Conservation (phyloP, 2,113 vertebrate species). For the Aramus guarauna region DNA sequence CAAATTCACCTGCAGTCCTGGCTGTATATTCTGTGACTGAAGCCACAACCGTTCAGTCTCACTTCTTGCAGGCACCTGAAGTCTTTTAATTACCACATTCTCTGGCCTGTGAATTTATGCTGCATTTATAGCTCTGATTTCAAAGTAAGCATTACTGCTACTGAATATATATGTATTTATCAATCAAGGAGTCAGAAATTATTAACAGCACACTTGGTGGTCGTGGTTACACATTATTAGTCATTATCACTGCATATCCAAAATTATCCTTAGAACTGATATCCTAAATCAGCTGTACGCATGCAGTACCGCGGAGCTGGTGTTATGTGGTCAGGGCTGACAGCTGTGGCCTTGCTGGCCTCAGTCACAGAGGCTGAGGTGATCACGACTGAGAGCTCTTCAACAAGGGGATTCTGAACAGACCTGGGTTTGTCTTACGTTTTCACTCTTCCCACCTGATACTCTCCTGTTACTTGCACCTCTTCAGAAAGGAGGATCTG, state of each 20-base stretch:
- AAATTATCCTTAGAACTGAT: not conserved
- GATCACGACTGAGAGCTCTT: not conserved
- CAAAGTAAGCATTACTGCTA: not conserved
- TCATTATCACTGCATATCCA: not conserved
- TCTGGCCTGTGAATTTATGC: not conserved
- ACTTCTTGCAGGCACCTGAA: not conserved
- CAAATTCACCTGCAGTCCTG: not conserved
- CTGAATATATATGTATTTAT: not conserved
- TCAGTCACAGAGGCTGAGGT: not conserved
- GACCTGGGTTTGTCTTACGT: not conserved
- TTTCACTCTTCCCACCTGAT: not conserved
- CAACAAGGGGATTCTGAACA: not conserved
- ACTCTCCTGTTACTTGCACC: not conserved
- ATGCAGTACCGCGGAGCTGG: not conserved
- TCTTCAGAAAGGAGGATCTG: not conserved
- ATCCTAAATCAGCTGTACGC: no score
- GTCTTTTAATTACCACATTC: not conserved
- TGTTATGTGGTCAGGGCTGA: not conserved
- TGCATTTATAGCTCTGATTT: not conserved
- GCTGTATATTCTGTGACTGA: not conserved
- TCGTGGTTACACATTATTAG: not conserved
- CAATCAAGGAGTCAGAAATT: not conserved
- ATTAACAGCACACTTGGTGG: not conserved
- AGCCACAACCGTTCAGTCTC: not conserved
- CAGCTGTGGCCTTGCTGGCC: not conserved